phyloP scores from a whole-genome alignment of 2,113 vertebrate genomes.

The Verasper variegatus region DNA sequence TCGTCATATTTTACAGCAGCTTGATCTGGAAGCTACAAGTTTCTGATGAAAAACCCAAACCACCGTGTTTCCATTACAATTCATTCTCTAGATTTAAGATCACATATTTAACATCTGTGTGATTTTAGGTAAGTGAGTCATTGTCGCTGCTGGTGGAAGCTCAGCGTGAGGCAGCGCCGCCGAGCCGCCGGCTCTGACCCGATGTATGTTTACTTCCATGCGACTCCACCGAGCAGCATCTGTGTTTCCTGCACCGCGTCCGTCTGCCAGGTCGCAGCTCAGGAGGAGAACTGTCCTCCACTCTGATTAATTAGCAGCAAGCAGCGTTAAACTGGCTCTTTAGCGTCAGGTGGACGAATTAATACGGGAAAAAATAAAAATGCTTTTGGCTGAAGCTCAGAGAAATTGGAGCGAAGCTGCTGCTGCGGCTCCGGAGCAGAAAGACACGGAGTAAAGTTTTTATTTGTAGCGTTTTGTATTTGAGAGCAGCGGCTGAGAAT shows the following conservation, averaged over 20 bases:
- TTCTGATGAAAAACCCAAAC: too few species aligned
- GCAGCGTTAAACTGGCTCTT: neutral
- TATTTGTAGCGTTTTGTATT: conserved; percentile 66
- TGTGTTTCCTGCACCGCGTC: neutral
- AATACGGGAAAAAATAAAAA: neutral
- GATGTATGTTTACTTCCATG: too few species aligned
- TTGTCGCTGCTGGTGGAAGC: neutral
- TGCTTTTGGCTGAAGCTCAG: neutral
- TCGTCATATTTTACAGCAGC: neutral
- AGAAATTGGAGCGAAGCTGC: neutral
- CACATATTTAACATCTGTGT: neutral
- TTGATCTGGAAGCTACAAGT: too few species aligned
- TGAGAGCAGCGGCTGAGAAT: conserved; percentile 1
- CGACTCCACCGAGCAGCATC: neutral
- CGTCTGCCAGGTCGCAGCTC: neutral
- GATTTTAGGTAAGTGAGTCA: neutral
- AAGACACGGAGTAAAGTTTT: conserved; percentile 1
- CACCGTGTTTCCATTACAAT: too few species aligned
- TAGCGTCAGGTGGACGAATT: neutral
- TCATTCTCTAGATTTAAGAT: too few species aligned
- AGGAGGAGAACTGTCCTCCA: too few species aligned
- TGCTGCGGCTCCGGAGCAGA: neutral
- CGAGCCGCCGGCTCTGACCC: too few species aligned
- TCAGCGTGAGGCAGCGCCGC: neutral
- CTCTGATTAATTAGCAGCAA: neutral